phyloP scores from a whole-genome alignment of 2,888 invertebrate genomes.

The Anthophora plumipes region DNA sequence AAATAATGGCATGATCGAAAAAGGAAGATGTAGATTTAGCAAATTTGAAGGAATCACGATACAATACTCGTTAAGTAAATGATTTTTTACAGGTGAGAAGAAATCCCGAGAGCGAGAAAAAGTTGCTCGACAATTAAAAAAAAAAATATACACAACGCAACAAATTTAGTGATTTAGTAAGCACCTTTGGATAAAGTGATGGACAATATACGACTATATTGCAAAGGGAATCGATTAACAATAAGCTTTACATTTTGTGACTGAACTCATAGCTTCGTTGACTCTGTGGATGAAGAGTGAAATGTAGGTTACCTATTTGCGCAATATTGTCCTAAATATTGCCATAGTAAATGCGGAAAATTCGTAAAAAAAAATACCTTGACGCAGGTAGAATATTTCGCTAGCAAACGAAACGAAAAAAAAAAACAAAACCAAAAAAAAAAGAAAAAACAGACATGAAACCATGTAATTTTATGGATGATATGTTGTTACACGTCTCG shows the following conservation, averaged over 20 bases:
- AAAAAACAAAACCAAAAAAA: slow-evolving; percentile 10
- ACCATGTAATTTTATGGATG: slow-evolving; percentile 57
- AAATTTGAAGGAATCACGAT: slow-evolving; percentile 31
- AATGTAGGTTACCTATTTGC: slow-evolving; percentile 67
- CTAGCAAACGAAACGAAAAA: slow-evolving; percentile 45
- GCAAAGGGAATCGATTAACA: slow-evolving; percentile 68
- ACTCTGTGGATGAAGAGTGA: slow-evolving; percentile 59
- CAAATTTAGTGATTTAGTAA: slow-evolving; percentile 71
- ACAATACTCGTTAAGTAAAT: slow-evolving; percentile 55
- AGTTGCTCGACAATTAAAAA: slow-evolving; percentile 61
- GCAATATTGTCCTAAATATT: slow-evolving; percentile 60
- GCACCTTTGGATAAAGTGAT: slow-evolving; percentile 72
- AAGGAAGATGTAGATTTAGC: slow-evolving; percentile 60
- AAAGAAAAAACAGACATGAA: slow-evolving; percentile 9
- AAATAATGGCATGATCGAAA: slow-evolving; percentile 49
- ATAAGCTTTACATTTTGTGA: slow-evolving; percentile 72
- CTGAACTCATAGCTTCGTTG: slow-evolving; percentile 64
- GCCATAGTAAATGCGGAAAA: slow-evolving; percentile 55
- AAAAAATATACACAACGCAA: slow-evolving; percentile 67
- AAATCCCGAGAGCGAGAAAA: slow-evolving; percentile 53
- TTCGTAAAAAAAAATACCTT: slow-evolving; percentile 39
- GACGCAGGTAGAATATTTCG: slow-evolving; percentile 67
- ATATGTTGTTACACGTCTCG: slow-evolving; percentile 57
- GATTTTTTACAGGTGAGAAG: slow-evolving; percentile 67
- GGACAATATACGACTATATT: slow-evolving; percentile 64